Percentiles rank a stretch among this genome's conserved stretches.
phyloP scores from a whole-genome alignment of 2,888 invertebrate species.

The Synanthedon myopaeformis region DNA sequence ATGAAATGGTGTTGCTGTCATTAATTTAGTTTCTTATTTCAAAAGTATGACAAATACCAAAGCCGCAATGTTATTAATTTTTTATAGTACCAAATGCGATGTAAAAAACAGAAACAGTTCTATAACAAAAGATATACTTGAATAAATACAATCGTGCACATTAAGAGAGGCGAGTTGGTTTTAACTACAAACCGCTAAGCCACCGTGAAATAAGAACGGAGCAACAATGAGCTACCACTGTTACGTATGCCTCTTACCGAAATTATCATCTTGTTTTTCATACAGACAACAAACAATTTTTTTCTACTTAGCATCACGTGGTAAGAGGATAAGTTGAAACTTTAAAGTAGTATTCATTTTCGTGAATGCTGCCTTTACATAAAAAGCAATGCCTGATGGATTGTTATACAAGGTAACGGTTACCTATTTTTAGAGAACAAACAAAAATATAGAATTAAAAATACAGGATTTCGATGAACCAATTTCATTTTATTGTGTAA shows the following conservation, averaged over 20 bases:
- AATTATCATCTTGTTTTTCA: slow-evolving; percentile 18
- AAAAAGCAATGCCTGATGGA: no score
- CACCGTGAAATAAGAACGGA: slow-evolving; percentile 55
- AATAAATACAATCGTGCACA: background rate
- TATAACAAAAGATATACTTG: background rate
- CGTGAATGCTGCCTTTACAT: no score
- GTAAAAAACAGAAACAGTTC: background rate
- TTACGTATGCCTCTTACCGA: slow-evolving; percentile 34
- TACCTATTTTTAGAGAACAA: no score
- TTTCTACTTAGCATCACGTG: no score
- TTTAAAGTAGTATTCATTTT: no score
- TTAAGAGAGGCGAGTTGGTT: background rate
- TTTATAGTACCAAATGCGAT: background rate
- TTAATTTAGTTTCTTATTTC: background rate
- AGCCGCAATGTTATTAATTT: background rate
- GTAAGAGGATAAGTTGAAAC: no score
- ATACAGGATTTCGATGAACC: no score
- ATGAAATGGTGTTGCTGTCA: no score
- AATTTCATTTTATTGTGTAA: no score
- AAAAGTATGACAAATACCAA: background rate
- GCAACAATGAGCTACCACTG: slow-evolving; percentile 40
- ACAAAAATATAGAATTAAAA: no score
- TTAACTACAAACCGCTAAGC: slow-evolving; percentile 26
- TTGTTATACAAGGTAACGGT: no score
- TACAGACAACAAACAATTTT: background rate